Percentiles rank a stretch among this genome's conserved stretches.
Conservation (phyloP, 2,888 invertebrate genomes). For the Athrips mouffetella region DNA sequence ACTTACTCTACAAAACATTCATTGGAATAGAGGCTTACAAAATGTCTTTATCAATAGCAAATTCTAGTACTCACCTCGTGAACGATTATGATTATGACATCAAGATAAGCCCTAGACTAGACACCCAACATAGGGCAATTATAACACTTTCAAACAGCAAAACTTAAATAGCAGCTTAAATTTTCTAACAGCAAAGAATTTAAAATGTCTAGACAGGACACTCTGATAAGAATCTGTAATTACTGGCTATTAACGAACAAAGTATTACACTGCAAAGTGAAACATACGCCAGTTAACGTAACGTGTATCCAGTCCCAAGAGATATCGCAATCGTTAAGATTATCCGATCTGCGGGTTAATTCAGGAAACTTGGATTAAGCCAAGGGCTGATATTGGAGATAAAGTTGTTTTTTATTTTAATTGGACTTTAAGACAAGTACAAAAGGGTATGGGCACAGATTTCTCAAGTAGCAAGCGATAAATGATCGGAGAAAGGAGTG, state of each 20-base stretch:
- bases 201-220: conserved; percentile 21
- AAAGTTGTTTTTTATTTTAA: background rate
- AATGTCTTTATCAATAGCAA: background rate
- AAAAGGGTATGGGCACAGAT: no score
- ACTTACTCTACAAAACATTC: background rate
- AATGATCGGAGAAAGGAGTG: no score
- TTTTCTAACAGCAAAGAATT: conserved; percentile 1
- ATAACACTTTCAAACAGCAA: background rate
- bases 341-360: conserved; percentile 1
- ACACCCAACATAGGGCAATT: background rate
- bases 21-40: background rate
- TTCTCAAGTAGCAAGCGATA: no score
- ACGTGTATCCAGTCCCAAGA: background rate
- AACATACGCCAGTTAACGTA: background rate
- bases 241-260: conserved; percentile 26
- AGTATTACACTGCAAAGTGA: background rate
- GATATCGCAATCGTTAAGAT: conserved; percentile 5
- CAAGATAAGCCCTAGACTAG: background rate
- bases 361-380: conserved; percentile 2
- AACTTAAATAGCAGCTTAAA: no score
- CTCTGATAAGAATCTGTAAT: conserved; percentile 31
- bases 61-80: background rate
- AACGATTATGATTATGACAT: background rate
- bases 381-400: conserved; percentile 1
- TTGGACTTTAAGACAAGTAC: background rate